Evolutionary conservation across 2,113 vertebrate genomes (phyloP), one percentile per base, ranked within the genome.

Genomic region (Lamprologus lemairii): DNA sequence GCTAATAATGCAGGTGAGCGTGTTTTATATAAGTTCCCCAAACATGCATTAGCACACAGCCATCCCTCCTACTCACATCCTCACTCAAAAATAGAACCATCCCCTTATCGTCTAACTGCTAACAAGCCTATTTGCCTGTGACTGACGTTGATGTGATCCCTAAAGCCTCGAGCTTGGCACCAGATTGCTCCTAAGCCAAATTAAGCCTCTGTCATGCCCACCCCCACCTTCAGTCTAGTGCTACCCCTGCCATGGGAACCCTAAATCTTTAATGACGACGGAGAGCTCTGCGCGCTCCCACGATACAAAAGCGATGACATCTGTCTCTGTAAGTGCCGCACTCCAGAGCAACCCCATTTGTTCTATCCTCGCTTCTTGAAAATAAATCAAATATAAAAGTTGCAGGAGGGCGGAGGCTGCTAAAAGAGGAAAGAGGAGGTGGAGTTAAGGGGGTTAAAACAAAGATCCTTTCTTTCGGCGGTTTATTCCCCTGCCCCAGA

Each of bases 261-360:
- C 92, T 96, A 94, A 95, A 96, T 96, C 94, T 96, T 96, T 96
- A 96, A 97, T 96, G 96, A 96, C 91, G 93, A 93, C 83, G 90
- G 92, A 96, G 94, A 92, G 94, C 93, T 94, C 88, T 81, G 88
- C 81, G 54, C 87, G 87, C 93, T 94, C 86, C 89, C 94, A 78
- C 83, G 75, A 87, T 93, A 96, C 95, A 97, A 96, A 97, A 96
- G 96, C 94, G 83, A 93, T 94, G 96, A 96, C 96, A 96, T 96
- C 96, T 96, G 96, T 95, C 94, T 96, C 90, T 91, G 94, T 89
- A 87, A 95, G 96, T 92, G 96, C 92, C 23, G 94, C 92, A 91
- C 95, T 96, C 93, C 93, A 95, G 94, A 94, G 93, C 94, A 86
- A 57, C 86, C 91, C 88, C 92, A 93, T 95, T 96, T 96, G 96